phyloP scores from a whole-genome alignment of 2,113 vertebrate genomes.

The Nerophis lumbriciformis region DNA sequence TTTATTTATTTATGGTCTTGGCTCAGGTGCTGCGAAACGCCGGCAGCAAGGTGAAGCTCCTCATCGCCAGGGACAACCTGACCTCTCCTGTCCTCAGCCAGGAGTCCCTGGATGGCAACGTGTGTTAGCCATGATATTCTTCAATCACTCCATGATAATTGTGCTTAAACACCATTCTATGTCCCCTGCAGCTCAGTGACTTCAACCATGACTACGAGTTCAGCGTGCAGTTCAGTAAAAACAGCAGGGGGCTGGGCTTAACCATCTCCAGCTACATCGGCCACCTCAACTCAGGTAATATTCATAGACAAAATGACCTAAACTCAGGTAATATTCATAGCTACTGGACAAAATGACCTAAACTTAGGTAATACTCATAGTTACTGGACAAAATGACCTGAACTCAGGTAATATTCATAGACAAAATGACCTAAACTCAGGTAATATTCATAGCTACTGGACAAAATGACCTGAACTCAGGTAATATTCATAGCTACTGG shows the following conservation, averaged over 20 bases:
- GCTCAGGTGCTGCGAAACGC: conserved; percentile 82
- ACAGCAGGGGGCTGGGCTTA: conserved; percentile 84
- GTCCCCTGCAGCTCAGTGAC: conserved; percentile 58
- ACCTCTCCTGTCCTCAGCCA: conserved; percentile 56
- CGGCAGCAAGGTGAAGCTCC: conserved; percentile 82
- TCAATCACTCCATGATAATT: background rate
- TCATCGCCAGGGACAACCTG: conserved; percentile 83
- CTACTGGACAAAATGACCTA: too few relatives aligned
- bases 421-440: too few relatives aligned
- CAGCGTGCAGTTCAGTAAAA: conserved; percentile 85
- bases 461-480: conserved; percentile 57
- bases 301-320: background rate
- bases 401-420: too few relatives aligned
- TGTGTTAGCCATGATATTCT: background rate
- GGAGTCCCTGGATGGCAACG: conserved; percentile 55
- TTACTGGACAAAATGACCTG: too few relatives aligned
- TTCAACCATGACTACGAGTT: conserved; percentile 77
- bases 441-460: too few relatives aligned
- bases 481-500: conserved; percentile 58
- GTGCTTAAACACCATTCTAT: background rate
- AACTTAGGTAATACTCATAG: too few relatives aligned
- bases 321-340: too few relatives aligned
- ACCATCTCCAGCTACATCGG: conserved; percentile 87
- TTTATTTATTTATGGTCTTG: conserved; percentile 3
- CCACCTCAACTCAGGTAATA: conserved; percentile 63